Conservation (phyloP, 2,113 vertebrate species). For the Cavia aperea region DNA sequence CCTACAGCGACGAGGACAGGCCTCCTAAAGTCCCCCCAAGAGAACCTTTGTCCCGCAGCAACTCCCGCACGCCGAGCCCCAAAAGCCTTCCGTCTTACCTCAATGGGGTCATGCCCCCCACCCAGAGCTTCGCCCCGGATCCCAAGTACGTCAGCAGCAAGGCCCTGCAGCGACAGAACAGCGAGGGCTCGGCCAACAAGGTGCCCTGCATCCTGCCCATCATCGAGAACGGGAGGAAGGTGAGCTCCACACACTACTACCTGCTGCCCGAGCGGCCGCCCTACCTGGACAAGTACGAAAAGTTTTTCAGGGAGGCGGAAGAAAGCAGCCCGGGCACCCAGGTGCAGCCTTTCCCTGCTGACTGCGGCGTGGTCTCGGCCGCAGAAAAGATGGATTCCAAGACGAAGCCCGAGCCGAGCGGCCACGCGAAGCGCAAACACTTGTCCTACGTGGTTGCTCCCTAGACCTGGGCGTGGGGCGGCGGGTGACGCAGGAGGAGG, state of each 20-base stretch:
- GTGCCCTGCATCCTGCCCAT: slow-evolving; percentile 93
- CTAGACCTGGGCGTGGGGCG: slow-evolving; percentile 1
- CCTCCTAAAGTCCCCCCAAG: slow-evolving; percentile 93
- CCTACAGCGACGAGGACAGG: slow-evolving; percentile 89
- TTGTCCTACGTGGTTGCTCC: slow-evolving; percentile 77
- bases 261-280: slow-evolving; percentile 87
- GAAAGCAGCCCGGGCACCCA: slow-evolving; percentile 57
- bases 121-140: slow-evolving; percentile 96
- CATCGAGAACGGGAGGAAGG: slow-evolving; percentile 90
- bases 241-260: slow-evolving; percentile 94
- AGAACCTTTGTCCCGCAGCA: slow-evolving; percentile 84
- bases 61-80: slow-evolving; percentile 90
- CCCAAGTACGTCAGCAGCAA: slow-evolving; percentile 94
- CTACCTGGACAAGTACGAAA: slow-evolving; percentile 84
- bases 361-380: slow-evolving; percentile 53
- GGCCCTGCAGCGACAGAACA: slow-evolving; percentile 89
- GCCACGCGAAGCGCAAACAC: slow-evolving; percentile 75
- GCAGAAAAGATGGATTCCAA: slow-evolving; percentile 71
- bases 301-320: slow-evolving; percentile 84
- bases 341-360: slow-evolving; percentile 60
- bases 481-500: slow-evolving; percentile 62
- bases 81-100: slow-evolving; percentile 92
- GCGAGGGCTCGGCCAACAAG: slow-evolving; percentile 83
- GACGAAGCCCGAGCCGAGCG: slow-evolving; percentile 65
- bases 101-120: slow-evolving; percentile 95